These are phyloP conservation scores for Ptilonorhynchus violaceus DNA, from an alignment of 2,113 vertebrate genomes.

Conservation along the genomic window DNA sequence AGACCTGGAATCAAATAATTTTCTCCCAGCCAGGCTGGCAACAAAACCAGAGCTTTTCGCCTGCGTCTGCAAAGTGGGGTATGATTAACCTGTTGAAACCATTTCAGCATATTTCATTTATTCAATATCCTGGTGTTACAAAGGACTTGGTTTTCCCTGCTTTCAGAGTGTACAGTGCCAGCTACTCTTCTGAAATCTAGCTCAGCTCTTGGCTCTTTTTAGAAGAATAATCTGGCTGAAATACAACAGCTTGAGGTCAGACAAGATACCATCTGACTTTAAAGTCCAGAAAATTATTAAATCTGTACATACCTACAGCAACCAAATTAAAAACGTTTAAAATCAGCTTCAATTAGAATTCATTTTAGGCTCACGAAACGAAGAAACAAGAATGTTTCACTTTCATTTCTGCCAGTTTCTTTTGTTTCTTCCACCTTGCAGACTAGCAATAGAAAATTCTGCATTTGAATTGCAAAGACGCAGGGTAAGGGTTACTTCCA, in stretches of 20 bases:
- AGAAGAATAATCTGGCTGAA: conserved; percentile 9
- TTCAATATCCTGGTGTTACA: neutral
- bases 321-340: neutral
- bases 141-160: neutral
- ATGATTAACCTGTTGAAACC: neutral
- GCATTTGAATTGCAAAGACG: conserved; percentile 20
- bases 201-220: neutral
- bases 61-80: neutral
- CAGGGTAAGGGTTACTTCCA: neutral
- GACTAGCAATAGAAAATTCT: neutral
- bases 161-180: neutral
- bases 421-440: neutral
- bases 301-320: neutral
- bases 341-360: neutral
- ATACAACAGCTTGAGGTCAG: neutral
- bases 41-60: neutral
- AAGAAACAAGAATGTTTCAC: neutral
- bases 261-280: neutral
- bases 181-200: neutral
- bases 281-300: neutral
- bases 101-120: neutral
- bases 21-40: neutral
- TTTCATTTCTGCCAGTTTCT: conserved; percentile 49
- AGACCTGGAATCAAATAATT: neutral
- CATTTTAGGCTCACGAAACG: neutral